Conservation (phyloP, 2,888 invertebrate genomes). For the Scaptomyza cyrtandrae region DNA sequence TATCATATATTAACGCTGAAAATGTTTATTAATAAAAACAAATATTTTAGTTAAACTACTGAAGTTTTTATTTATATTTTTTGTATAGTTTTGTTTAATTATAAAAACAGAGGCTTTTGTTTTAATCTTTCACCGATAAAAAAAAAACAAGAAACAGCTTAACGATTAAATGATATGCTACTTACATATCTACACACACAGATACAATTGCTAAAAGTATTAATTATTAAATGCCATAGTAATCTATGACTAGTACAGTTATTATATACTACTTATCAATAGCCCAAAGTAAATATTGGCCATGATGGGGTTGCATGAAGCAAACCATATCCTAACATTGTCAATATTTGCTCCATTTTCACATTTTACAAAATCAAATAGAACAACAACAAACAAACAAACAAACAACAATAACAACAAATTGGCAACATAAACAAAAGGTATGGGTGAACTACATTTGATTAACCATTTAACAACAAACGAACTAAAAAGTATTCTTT, state of each 20-base stretch:
- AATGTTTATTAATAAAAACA: slow-evolving; percentile 81
- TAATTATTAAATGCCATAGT: slow-evolving; percentile 50
- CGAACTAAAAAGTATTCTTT: background rate
- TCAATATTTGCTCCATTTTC: slow-evolving; percentile 84
- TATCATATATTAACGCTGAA: slow-evolving; percentile 77
- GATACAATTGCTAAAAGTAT: slow-evolving; percentile 42
- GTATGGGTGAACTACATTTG: slow-evolving; percentile 22
- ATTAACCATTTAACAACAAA: slow-evolving; percentile 12
- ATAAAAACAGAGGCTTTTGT: slow-evolving; percentile 55
- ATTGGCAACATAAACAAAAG: slow-evolving; percentile 39
- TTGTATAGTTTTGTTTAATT: slow-evolving; percentile 31
- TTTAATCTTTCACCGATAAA: slow-evolving; percentile 16
- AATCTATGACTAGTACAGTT: slow-evolving; percentile 60
- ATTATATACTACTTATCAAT: slow-evolving; percentile 73
- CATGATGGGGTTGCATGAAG: slow-evolving; percentile 55
- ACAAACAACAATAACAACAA: slow-evolving; percentile 38
- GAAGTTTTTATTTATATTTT: slow-evolving; percentile 44
- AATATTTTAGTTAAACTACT: slow-evolving; percentile 81
- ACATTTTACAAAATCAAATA: slow-evolving; percentile 69
- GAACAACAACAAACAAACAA: slow-evolving; percentile 34
- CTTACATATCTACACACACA: slow-evolving; percentile 26
- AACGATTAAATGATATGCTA: slow-evolving; percentile 35
- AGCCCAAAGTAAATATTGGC: slow-evolving; percentile 84
- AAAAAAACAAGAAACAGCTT: slow-evolving; percentile 12
- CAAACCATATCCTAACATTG: slow-evolving; percentile 57